Percentiles rank a stretch among this genome's conserved stretches.
Evolutionary conservation across 2,797 vertebrate species (phyloP).

Genomic region (Helicolenus hilgendorfi): DNA sequence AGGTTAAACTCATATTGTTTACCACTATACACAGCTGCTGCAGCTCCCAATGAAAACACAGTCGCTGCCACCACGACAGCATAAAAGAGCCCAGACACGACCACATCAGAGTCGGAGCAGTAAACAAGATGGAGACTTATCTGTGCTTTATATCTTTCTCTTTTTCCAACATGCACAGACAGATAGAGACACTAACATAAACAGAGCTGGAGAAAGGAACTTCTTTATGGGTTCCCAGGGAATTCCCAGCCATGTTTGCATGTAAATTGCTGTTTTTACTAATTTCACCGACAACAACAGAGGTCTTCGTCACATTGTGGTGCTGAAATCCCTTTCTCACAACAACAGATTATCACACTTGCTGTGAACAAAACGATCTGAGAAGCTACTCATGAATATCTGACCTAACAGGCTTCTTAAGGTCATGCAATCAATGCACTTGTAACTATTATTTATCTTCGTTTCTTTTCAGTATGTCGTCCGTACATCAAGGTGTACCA

Average conservation of each 20-base stretch:
- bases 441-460: slow-evolving; percentile 3
- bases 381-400: background rate
- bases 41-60: slow-evolving; percentile 41
- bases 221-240: slow-evolving; percentile 48
- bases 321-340: slow-evolving; percentile 50
- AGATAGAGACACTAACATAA: slow-evolving; percentile 59
- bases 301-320: slow-evolving; percentile 28
- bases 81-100: slow-evolving; percentile 48
- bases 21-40: slow-evolving; percentile 60
- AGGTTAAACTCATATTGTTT: slow-evolving; percentile 85
- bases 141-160: slow-evolving; percentile 37
- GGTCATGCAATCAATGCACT: background rate
- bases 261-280: slow-evolving; percentile 74
- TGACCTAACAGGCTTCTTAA: background rate
- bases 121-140: slow-evolving; percentile 74
- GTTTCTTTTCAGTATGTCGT: slow-evolving; percentile 89
- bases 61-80: slow-evolving; percentile 5
- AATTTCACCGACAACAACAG: slow-evolving; percentile 59
- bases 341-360: slow-evolving; percentile 60
- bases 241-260: slow-evolving; percentile 52
- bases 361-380: slow-evolving; percentile 44
- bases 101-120: slow-evolving; percentile 75
- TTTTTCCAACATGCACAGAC: slow-evolving; percentile 44
- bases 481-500: slow-evolving; percentile 97
- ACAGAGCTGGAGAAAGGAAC: slow-evolving; percentile 36